phyloP scores from a whole-genome alignment of 2,113 vertebrate genomes.

The Girardinichthys multiradiatus region DNA sequence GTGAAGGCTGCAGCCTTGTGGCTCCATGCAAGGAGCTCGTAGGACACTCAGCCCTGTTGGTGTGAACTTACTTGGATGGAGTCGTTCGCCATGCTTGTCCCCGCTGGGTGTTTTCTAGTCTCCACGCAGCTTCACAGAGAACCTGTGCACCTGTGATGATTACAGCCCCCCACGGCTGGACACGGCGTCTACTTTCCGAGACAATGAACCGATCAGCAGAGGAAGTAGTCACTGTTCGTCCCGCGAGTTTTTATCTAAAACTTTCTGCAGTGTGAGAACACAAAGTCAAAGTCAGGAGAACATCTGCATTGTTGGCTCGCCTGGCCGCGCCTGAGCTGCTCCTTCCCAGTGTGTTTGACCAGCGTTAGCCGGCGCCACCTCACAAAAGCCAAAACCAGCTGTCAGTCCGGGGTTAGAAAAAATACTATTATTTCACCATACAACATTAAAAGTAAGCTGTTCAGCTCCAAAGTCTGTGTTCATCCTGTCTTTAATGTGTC shows the following conservation, averaged over 20 bases:
- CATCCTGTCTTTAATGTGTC: slow-evolving; percentile 3
- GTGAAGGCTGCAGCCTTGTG: too few relatives aligned
- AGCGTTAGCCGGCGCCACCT: slow-evolving; percentile 1
- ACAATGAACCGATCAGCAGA: not conserved
- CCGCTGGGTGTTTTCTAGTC: not conserved
- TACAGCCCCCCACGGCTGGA: too few relatives aligned
- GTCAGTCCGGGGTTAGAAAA: not conserved
- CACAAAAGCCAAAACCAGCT: not conserved
- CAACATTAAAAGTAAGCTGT: slow-evolving; percentile 6
- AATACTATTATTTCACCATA: not conserved
- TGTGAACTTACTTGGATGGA: slow-evolving; percentile 79
- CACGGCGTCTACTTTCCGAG: too few relatives aligned
- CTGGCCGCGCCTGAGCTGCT: slow-evolving; percentile 63
- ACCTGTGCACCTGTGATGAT: too few relatives aligned
- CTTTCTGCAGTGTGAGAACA: slow-evolving; percentile 38
- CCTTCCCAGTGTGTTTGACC: slow-evolving; percentile 36
- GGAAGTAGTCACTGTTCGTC: not conserved
- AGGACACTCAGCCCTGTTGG: not conserved
- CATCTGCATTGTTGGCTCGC: slow-evolving; percentile 68
- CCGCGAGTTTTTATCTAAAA: slow-evolving; percentile 26
- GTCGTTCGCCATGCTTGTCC: slow-evolving; percentile 79
- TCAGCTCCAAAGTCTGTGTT: slow-evolving; percentile 36
- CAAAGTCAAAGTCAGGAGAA: slow-evolving; percentile 65
- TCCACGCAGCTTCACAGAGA: too few relatives aligned
- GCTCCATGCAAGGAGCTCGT: too few relatives aligned